A percentile compares a stretch with the other conserved stretches of the same genome.
phyloP scores from a whole-genome alignment of 2,113 vertebrate genomes.

The Aramus guarauna region DNA sequence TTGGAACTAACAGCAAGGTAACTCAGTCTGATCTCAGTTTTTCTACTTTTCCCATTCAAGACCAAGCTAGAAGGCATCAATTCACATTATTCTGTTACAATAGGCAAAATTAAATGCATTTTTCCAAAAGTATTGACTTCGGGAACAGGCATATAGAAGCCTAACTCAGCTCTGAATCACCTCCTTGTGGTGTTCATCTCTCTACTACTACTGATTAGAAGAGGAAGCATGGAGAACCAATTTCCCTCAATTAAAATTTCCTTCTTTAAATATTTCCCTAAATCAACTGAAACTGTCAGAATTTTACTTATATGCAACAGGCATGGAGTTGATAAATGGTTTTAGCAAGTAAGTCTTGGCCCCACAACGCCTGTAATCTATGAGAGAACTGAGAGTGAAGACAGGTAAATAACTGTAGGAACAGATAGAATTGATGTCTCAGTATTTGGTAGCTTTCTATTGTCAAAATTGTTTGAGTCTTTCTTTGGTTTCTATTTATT shows the following conservation, averaged over 20 bases:
- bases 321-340: neutral
- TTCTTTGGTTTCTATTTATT: neutral
- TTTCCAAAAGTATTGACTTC: neutral
- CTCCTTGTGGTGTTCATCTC: neutral
- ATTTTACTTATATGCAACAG: neutral
- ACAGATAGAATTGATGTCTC: neutral
- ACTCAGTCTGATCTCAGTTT: neutral
- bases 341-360: neutral
- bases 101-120: neutral
- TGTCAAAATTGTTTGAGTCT: neutral
- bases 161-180: neutral
- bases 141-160: neutral
- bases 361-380: neutral
- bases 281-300: neutral
- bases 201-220: neutral
- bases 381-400: neutral
- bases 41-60: neutral
- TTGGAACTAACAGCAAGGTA: neutral
- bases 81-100: neutral
- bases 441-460: neutral
- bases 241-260: neutral
- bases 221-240: neutral
- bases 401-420: neutral
- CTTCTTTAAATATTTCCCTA: neutral
- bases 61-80: neutral